These are phyloP conservation scores for Dreissena rostriformis DNA, from an alignment of 1,140 invertebrate genomes.

Conservation along the genomic window DNA sequence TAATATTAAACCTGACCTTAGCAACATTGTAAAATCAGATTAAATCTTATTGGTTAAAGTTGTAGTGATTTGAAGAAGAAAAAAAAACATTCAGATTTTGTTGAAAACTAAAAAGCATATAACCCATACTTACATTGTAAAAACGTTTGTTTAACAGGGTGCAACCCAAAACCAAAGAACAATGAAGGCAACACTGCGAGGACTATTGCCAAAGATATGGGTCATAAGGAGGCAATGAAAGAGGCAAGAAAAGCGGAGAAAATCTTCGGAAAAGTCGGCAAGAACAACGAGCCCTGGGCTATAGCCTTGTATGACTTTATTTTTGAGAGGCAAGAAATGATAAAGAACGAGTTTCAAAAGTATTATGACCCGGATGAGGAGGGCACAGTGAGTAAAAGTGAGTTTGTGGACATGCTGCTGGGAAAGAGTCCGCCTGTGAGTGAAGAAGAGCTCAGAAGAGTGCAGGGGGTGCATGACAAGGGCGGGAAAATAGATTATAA, in stretches of 20 bases:
- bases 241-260: constrained; percentile 81
- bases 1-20: too few relatives aligned
- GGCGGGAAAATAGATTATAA: constrained; percentile 79
- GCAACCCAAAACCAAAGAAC: constrained; percentile 81
- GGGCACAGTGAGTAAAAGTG: constrained; percentile 73
- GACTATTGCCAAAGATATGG: constrained; percentile 79
- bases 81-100: too few relatives aligned
- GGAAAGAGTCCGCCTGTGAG: constrained; percentile 74
- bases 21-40: too few relatives aligned
- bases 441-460: constrained; percentile 75
- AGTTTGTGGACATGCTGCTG: constrained; percentile 73
- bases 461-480: constrained; percentile 74
- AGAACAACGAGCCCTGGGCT: constrained; percentile 80
- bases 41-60: too few relatives aligned
- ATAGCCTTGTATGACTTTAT: constrained; percentile 81
- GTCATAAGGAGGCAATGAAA: constrained; percentile 79
- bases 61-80: too few relatives aligned
- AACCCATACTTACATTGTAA: too few relatives aligned
- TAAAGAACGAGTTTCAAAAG: constrained; percentile 74
- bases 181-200: constrained; percentile 77
- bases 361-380: constrained; percentile 75
- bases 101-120: too few relatives aligned
- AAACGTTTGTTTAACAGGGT: constrained; percentile 68
- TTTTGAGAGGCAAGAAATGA: constrained; percentile 67
- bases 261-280: constrained; percentile 78